Percentiles rank a stretch among this genome's conserved stretches.
Evolutionary conservation across 2,113 vertebrate genomes (phyloP).

Genomic region (Phalacrocorax pelagicus): DNA sequence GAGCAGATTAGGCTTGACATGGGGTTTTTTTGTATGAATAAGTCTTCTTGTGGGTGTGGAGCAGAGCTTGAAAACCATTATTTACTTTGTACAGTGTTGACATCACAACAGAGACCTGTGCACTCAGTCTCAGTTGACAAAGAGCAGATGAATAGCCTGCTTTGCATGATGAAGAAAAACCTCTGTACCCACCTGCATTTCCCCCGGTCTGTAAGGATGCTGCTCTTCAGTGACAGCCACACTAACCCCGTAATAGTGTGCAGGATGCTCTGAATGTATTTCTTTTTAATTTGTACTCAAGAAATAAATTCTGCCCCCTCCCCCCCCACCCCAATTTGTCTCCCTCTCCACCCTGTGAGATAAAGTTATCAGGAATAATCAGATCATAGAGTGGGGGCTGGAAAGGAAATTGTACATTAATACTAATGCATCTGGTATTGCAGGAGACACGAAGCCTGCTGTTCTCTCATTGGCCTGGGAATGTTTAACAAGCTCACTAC

Average conservation of each 20-base stretch:
- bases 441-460: conserved; percentile 21
- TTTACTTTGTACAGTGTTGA: neutral
- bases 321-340: neutral
- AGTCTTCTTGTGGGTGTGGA: neutral
- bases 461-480: conserved; percentile 43
- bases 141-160: neutral
- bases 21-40: neutral
- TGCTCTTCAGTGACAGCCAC: neutral
- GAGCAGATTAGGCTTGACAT: neutral
- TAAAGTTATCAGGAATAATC: conserved; percentile 44
- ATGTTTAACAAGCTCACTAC: conserved; percentile 48
- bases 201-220: neutral
- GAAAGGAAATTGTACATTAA: conserved; percentile 30
- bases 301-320: neutral
- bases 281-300: neutral
- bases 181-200: neutral
- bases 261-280: neutral
- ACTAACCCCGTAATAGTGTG: neutral
- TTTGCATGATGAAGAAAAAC: neutral
- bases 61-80: neutral
- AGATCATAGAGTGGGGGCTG: neutral
- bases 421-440: neutral
- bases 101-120: neutral
- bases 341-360: neutral
- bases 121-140: neutral